Evolutionary conservation across 2,797 vertebrate genomes (phyloP), one percentile per base, ranked within the genome.

Genomic region (Gymnothorax javanicus): DNA sequence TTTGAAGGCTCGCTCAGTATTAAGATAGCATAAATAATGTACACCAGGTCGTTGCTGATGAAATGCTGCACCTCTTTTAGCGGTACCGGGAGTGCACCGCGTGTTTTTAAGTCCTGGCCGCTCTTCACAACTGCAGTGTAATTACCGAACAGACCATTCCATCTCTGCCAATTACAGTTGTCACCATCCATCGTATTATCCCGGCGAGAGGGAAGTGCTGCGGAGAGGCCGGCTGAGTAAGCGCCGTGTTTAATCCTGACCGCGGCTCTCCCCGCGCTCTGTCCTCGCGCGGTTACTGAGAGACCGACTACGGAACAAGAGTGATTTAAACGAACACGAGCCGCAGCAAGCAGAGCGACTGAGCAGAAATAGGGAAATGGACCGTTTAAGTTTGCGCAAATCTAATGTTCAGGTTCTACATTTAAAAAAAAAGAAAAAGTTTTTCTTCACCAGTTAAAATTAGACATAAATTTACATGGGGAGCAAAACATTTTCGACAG

Each of bases 71-170:
- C 50, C 17, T 56, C 11, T 25, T 71, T 25, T 23, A 54, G 25
- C 60, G 33, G 81, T 1, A 52, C 33, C 73, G 64, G 11, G 56
- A 17, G 73, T 20, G 52, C 1, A 12, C 58, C 9, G 77, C 50
- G 50, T 62, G 7, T 59, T 69, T 82, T 82, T 56, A 8, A 25
- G 86, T 50, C 13, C 25, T 23, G 84, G 11, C 54, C 17, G 64
- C 43, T 67, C 0, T 33, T 69, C 73, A 15, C n/a, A 57, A 54
- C 11, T 6, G 52, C 25, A 15, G 17, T 83, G 79, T 73, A 86
- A 86, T 83, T 71, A 71, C 86, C 83, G 86, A 50, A 57, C 27
- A 25, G 86, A 54, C 54, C 15, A 71, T 81, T 81, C 60, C 85
- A 79, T 64, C n/a, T 25, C 77, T 57, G 60, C 27, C 64, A 82